Percentiles rank a stretch among this genome's conserved stretches.
Evolutionary conservation across 2,797 vertebrate species (phyloP).

Genomic region (Hypotaenidia okinawae): DNA sequence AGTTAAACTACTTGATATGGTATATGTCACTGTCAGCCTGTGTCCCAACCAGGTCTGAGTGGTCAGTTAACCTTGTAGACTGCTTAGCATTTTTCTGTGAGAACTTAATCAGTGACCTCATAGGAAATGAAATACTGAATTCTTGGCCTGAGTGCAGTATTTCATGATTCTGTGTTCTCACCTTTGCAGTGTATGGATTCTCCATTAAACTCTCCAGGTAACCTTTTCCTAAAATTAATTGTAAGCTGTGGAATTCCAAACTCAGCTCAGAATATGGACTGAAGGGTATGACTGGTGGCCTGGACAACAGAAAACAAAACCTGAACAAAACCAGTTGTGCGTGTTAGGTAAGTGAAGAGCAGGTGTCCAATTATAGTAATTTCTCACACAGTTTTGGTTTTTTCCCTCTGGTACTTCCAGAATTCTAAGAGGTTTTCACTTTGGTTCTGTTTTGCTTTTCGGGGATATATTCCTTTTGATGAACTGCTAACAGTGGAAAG

Average conservation of each 20-base stretch:
- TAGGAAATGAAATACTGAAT: constrained; percentile 8
- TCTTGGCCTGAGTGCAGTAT: neutral
- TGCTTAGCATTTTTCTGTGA: neutral
- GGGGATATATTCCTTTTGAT: neutral
- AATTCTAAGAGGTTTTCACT: neutral
- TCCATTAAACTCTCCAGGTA: neutral
- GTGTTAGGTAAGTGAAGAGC: neutral
- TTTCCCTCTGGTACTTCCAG: neutral
- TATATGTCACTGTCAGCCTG: neutral
- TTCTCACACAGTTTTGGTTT: neutral
- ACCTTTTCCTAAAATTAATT: neutral
- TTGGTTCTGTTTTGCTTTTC: neutral
- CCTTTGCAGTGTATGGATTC: neutral
- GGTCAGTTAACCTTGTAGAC: neutral
- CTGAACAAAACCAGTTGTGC: neutral
- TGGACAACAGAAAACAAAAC: neutral
- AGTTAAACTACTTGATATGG: neutral
- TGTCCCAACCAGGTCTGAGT: neutral
- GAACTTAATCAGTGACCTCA: neutral
- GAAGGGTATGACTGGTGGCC: neutral
- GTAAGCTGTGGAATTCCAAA: neutral
- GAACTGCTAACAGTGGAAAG: neutral
- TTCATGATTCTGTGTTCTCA: neutral
- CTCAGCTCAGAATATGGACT: neutral
- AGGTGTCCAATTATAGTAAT: neutral